Percentiles rank a stretch among this genome's conserved stretches.
Evolutionary conservation across 1,140 invertebrate genomes (phyloP).

Genomic region (Aradophagus sp.): DNA sequence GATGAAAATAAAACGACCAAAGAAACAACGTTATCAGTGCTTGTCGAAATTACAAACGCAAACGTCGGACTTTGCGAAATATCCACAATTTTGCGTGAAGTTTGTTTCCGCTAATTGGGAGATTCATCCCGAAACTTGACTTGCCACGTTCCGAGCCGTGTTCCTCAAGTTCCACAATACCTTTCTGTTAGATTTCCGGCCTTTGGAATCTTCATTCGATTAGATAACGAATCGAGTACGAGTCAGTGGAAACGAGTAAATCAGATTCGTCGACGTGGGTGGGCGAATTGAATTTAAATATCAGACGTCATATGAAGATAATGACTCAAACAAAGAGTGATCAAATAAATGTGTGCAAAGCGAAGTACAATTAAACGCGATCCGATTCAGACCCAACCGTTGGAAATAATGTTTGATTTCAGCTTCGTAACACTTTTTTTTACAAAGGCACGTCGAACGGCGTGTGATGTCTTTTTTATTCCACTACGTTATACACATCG

Average conservation of each 20-base stretch:
- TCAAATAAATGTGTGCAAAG: slow-evolving; percentile 29
- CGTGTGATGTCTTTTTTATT: slow-evolving; percentile 3
- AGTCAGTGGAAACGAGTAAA: slow-evolving; percentile 18
- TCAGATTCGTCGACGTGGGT: slow-evolving; percentile 2
- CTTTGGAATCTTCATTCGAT: slow-evolving; percentile 39
- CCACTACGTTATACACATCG: too few species aligned
- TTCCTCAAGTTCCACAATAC: slow-evolving; percentile 15
- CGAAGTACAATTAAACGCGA: slow-evolving; percentile 16
- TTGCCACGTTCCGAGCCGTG: slow-evolving; percentile 7
- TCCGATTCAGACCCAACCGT: slow-evolving; percentile 1
- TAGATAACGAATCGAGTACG: slow-evolving; percentile 33
- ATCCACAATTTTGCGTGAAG: slow-evolving; percentile 12
- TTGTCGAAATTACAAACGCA: too few species aligned
- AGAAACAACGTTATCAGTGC: too few species aligned
- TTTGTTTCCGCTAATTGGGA: slow-evolving; percentile 38
- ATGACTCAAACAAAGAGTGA: slow-evolving; percentile 32
- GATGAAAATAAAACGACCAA: too few species aligned
- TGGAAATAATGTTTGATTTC: slow-evolving; percentile 27
- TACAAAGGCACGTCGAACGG: slow-evolving; percentile 2
- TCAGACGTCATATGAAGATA: slow-evolving; percentile 27
- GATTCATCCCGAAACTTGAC: slow-evolving; percentile 22
- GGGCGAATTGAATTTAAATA: slow-evolving; percentile 47
- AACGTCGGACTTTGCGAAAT: too few species aligned
- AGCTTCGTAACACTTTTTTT: slow-evolving; percentile 5
- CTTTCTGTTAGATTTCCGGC: slow-evolving; percentile 35